phyloP scores from a whole-genome alignment of 2,113 vertebrate genomes.

The Athene noctua region DNA sequence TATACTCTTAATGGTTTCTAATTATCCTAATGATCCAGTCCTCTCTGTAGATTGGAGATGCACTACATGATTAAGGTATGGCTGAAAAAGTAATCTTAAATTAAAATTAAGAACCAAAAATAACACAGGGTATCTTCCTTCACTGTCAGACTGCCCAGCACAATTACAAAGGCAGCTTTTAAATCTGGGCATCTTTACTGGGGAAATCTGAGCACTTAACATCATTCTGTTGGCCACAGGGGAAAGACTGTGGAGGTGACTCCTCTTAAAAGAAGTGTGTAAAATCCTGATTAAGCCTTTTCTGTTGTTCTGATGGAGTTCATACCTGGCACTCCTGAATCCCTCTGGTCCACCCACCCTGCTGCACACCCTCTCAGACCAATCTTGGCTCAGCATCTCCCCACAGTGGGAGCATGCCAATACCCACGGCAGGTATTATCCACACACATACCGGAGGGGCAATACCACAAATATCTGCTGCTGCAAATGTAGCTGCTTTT shows the following conservation, averaged over 20 bases:
- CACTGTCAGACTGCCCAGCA: background rate
- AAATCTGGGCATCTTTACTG: background rate
- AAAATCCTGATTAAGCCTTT: background rate
- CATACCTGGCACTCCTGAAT: background rate
- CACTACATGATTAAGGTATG: slow-evolving; percentile 8
- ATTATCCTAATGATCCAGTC: slow-evolving; percentile 50
- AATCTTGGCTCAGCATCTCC: background rate
- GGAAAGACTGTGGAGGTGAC: background rate
- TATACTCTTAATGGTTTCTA: slow-evolving; percentile 40
- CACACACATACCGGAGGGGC: background rate
- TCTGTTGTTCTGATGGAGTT: background rate
- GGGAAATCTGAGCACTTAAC: background rate
- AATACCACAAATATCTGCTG: background rate
- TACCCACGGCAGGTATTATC: background rate
- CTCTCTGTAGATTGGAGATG: slow-evolving; percentile 24
- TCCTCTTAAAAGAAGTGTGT: background rate
- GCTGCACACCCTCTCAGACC: background rate
- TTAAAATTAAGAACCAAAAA: slow-evolving; percentile 42
- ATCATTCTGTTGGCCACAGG: background rate
- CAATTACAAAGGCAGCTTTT: background rate
- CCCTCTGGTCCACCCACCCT: background rate
- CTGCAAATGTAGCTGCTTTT: background rate
- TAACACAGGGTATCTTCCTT: background rate
- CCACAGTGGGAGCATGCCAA: background rate
- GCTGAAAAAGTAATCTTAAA: slow-evolving; percentile 24